Base-by-base conservation (phyloP, 2,888 invertebrate genomes). In the Hydrotaea diabolus region DNA sequence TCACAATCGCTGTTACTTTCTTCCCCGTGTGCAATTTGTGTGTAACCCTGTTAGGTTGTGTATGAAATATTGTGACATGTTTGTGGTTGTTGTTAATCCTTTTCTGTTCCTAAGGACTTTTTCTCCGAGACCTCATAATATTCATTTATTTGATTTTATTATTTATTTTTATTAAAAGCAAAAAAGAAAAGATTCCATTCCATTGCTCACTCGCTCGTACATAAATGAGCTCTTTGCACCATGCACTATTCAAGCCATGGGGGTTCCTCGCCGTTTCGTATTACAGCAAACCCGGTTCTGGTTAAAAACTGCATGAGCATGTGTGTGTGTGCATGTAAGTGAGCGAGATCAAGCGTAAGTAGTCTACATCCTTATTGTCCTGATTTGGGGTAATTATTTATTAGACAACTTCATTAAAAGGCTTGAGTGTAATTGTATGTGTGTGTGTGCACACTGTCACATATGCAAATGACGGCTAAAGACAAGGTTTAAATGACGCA, bases 81-180 rank as follows among this genome's bases (percentile, higher is more conserved):
- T 46, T 69, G 69, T 46, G 69, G 69, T 69, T 39, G 66, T 43
- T 66, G 69, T 46, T 69, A 69, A 69, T 69, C 69, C 69, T 69
- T 69, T 69, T 69, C 23, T 1, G 36, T 9, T 55, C 4, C 59
- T 59, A 26, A 59, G 59, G 59, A 39, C 66, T 43, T 66, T 66
- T 21, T 43, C 39, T n/a, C n/a, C n/a, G 19, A 46, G 43, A 23
- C 43, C 69, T 23, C 69, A 69, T 69, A 46, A 46, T 23, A 69
- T 69, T 21, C 43, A 39, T 74, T 57, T 74, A 74, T 74, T 74
- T 74, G 74, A 74, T 74, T 74, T 74, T 74, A 74, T 74, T 74
- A 74, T 57, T 74, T 59, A 74, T 74, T 74, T 57, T 74, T 31
- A 43, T 49, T 26, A 71, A 46, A 71, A 46, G 15, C 64, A 36